Evolutionary conservation across 2,888 invertebrate genomes (phyloP).

Genomic region (Ischnura elegans): DNA sequence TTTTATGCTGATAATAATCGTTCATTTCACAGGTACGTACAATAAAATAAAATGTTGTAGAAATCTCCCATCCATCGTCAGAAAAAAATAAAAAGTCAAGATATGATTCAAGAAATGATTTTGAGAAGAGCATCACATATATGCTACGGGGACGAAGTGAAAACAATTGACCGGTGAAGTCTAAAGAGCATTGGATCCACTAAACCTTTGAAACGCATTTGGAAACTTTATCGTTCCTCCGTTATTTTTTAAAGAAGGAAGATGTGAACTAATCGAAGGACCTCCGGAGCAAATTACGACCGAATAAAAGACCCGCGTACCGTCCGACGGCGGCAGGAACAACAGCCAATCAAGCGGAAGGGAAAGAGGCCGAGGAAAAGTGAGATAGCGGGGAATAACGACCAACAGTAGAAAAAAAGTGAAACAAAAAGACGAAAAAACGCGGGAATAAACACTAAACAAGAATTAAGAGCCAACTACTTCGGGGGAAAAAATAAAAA

Average conservation of each 20-base stretch:
- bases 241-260: not conserved
- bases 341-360: not conserved
- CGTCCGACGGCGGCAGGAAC: not conserved
- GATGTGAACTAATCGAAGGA: not conserved
- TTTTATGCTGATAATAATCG: too few species aligned
- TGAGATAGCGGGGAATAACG: not conserved
- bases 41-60: too few species aligned
- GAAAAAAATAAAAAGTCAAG: too few species aligned
- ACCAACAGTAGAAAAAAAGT: not conserved
- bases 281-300: not conserved
- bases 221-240: not conserved
- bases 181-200: too few species aligned
- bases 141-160: too few species aligned
- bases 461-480: constrained; percentile 37
- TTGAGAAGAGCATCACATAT: too few species aligned
- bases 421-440: not conserved
- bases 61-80: too few species aligned
- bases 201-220: too few species aligned
- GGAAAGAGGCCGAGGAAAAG: not conserved
- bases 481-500: constrained; percentile 33
- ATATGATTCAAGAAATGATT: too few species aligned
- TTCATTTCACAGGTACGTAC: too few species aligned
- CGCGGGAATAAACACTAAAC: not conserved
- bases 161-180: too few species aligned
- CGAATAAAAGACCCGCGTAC: not conserved